Evolutionary conservation across 2,113 vertebrate species (phyloP).

Genomic region (Cyanoderma ruficeps): DNA sequence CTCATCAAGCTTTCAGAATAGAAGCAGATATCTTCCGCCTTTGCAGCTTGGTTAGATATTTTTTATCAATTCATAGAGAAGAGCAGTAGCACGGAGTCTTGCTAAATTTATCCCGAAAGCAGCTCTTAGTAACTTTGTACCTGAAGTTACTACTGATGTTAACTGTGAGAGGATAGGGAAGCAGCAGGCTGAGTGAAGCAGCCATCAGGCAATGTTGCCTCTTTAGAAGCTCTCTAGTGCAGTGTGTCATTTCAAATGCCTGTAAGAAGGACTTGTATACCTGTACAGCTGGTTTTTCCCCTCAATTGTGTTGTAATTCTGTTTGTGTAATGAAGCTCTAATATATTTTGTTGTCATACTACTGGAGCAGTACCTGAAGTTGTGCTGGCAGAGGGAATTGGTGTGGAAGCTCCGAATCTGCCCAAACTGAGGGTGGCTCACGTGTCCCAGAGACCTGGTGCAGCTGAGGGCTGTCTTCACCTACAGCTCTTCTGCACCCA

Average conservation of each 20-base stretch:
- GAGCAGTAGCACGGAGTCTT: constrained; percentile 18
- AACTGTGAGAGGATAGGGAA: neutral
- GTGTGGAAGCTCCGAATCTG: neutral
- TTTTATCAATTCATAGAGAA: neutral
- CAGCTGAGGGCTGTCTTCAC: neutral
- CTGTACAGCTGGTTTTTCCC: neutral
- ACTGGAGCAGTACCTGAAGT: neutral
- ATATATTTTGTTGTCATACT: neutral
- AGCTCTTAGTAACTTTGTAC: neutral
- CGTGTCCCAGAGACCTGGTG: neutral
- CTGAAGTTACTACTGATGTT: neutral
- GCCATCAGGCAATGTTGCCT: neutral
- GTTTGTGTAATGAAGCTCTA: neutral
- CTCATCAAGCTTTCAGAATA: neutral
- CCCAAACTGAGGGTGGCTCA: neutral
- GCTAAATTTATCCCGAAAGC: neutral
- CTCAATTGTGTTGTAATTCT: neutral
- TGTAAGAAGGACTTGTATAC: neutral
- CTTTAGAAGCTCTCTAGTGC: neutral
- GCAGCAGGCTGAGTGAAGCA: neutral
- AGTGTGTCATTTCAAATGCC: constrained; percentile 10
- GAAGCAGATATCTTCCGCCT: neutral
- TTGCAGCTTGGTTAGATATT: constrained; percentile 20
- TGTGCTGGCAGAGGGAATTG: neutral
- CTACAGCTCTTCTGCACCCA: neutral